phyloP scores from a whole-genome alignment of 2,797 vertebrate species.

The Delichon dasypus region DNA sequence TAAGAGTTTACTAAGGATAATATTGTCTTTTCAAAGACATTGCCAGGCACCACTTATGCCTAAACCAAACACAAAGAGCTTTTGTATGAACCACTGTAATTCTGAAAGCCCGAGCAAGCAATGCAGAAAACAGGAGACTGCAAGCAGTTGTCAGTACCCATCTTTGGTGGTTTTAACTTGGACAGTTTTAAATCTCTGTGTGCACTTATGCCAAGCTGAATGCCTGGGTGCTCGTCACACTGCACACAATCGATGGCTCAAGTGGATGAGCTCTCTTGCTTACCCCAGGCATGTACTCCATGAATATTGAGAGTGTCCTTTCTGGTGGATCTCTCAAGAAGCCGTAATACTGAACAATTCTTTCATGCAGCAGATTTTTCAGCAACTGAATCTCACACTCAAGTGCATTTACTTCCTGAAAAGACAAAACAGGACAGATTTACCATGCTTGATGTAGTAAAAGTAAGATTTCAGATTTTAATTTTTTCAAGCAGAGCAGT shows the following conservation, averaged over 20 bases:
- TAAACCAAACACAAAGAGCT: not conserved
- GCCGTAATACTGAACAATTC: slow-evolving; percentile 98
- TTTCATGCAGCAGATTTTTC: slow-evolving; percentile 94
- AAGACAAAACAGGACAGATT: not conserved
- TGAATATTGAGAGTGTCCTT: slow-evolving; percentile 96
- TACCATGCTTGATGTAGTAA: not conserved
- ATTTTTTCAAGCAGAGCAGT: not conserved
- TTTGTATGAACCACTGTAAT: not conserved
- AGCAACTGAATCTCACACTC: slow-evolving; percentile 98
- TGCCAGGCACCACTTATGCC: not conserved
- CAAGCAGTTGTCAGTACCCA: not conserved
- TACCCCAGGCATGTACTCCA: slow-evolving; percentile 99
- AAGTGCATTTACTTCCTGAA: slow-evolving; percentile 94
- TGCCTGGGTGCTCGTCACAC: not conserved
- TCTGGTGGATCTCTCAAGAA: slow-evolving; percentile 92
- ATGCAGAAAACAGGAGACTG: not conserved
- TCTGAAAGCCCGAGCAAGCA: not conserved
- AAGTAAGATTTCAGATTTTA: not conserved
- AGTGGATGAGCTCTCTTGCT: slow-evolving; percentile 31
- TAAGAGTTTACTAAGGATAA: not conserved
- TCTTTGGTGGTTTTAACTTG: not conserved
- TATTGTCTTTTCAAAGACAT: not conserved
- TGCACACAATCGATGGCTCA: rapidly evolving
- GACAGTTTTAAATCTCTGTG: not conserved
- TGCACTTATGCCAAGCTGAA: not conserved